Evolutionary conservation across 1,140 invertebrate species (phyloP).

Genomic region (Coboldia fuscipes): DNA sequence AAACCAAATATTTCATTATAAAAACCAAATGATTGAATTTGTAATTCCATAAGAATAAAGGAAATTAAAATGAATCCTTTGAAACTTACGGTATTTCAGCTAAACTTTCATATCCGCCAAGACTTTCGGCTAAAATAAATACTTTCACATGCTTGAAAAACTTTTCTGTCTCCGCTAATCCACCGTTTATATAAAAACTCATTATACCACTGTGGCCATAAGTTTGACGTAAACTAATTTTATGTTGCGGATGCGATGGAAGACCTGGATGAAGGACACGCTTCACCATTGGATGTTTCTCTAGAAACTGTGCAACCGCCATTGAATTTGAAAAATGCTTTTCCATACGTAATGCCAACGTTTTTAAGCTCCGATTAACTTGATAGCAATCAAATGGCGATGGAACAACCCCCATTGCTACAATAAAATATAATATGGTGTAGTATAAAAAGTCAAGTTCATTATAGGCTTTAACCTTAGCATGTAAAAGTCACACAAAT

Average conservation of each 20-base stretch:
- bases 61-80: no score
- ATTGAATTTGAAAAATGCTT: constrained; percentile 63
- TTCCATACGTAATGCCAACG: constrained; percentile 77
- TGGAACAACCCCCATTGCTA: constrained; percentile 76
- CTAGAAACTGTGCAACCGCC: constrained; percentile 57
- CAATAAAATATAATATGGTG: constrained; percentile 9
- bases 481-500: constrained; percentile 2
- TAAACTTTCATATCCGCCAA: constrained; percentile 90
- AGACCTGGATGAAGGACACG: constrained; percentile 74
- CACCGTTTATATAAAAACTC: constrained; percentile 69
- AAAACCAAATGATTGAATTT: no score
- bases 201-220: constrained; percentile 85
- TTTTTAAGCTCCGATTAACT: constrained; percentile 88
- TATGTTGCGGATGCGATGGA: constrained; percentile 78
- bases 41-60: no score
- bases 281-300: constrained; percentile 51
- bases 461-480: constrained; percentile 1
- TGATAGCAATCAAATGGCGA: constrained; percentile 92
- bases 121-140: constrained; percentile 81
- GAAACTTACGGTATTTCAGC: constrained; percentile 59
- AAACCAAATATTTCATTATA: not conserved
- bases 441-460: constrained; percentile 1
- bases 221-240: constrained; percentile 62
- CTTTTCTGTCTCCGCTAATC: constrained; percentile 45
- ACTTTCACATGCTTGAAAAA: constrained; percentile 63